Evolutionary conservation across 1,140 invertebrate species (phyloP).

Genomic region (Drosophila repleta): DNA sequence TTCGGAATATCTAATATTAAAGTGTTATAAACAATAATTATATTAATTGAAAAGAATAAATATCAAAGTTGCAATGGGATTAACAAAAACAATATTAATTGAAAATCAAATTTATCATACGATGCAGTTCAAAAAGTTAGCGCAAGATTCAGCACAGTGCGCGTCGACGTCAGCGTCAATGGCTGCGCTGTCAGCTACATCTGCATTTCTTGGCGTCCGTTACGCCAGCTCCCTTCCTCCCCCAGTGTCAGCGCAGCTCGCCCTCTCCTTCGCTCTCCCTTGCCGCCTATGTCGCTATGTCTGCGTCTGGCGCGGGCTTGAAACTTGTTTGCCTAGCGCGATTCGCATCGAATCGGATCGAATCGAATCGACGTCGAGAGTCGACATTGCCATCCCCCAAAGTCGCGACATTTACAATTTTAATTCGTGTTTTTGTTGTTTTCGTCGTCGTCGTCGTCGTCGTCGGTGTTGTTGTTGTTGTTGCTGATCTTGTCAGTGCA

Average conservation of each 20-base stretch:
- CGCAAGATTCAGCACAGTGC: constrained; percentile 1
- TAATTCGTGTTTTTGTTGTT: constrained; percentile 71
- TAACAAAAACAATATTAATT: not conserved
- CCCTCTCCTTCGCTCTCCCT: not conserved
- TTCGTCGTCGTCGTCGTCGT: constrained; percentile 42
- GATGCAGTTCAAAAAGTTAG: constrained; percentile 9
- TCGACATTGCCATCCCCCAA: constrained; percentile 66
- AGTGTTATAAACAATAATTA: too few relatives aligned
- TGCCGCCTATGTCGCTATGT: not conserved
- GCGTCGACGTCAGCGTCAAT: constrained; percentile 14
- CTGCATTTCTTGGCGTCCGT: constrained; percentile 75
- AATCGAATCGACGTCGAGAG: constrained; percentile 57
- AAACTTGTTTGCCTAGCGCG: constrained; percentile 70
- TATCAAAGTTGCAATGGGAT: too few relatives aligned
- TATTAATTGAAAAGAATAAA: too few relatives aligned
- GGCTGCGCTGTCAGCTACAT: constrained; percentile 66
- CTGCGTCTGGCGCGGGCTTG: constrained; percentile 57
- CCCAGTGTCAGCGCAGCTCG: not conserved
- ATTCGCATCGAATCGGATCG: constrained; percentile 45
- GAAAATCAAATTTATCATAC: not conserved
- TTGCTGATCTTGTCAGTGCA: constrained; percentile 47
- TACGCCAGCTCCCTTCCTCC: not conserved
- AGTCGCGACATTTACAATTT: constrained; percentile 78
- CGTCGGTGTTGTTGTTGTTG: constrained; percentile 46
- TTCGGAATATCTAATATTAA: not conserved